Evolutionary conservation across 2,113 vertebrate genomes (phyloP).

Genomic region (Calyptommatus sinebrachiatus): DNA sequence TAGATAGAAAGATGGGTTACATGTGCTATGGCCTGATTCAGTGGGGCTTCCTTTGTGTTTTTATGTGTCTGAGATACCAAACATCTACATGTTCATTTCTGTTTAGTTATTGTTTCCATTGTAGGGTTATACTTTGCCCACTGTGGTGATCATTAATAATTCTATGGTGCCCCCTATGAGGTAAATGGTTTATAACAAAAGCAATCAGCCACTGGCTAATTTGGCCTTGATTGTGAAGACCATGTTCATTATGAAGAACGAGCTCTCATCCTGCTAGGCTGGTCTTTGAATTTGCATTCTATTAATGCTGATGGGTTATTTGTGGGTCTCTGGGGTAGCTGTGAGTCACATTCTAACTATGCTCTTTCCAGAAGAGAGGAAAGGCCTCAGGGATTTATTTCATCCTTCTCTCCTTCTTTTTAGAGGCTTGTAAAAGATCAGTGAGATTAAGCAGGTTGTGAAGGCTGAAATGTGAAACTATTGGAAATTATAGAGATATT

Average conservation of each 20-base stretch:
- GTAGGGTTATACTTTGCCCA: not conserved
- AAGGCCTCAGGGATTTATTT: not conserved
- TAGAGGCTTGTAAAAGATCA: accelerated
- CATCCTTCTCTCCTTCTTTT: not conserved
- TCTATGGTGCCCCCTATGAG: not conserved
- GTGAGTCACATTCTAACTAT: not conserved
- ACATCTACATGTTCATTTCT: not conserved
- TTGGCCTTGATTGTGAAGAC: not conserved
- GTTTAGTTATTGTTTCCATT: conserved; percentile 22
- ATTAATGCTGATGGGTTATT: conserved; percentile 7
- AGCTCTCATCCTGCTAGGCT: not conserved
- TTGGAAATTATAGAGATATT: too few species aligned
- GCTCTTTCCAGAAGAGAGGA: not conserved
- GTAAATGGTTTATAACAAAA: not conserved
- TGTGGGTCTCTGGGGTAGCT: not conserved
- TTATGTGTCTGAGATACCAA: not conserved
- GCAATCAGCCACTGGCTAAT: not conserved
- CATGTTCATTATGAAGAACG: not conserved
- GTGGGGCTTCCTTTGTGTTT: too few species aligned
- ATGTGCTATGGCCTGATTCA: too few species aligned
- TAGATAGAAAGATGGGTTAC: too few species aligned
- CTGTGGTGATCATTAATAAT: conserved; percentile 3
- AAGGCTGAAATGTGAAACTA: not conserved
- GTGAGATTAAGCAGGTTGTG: not conserved
- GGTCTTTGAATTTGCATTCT: not conserved